Evolutionary conservation across 2,113 vertebrate genomes (phyloP), one percentile per base, ranked within the genome.

Genomic region (Pluvianellus socialis): DNA sequence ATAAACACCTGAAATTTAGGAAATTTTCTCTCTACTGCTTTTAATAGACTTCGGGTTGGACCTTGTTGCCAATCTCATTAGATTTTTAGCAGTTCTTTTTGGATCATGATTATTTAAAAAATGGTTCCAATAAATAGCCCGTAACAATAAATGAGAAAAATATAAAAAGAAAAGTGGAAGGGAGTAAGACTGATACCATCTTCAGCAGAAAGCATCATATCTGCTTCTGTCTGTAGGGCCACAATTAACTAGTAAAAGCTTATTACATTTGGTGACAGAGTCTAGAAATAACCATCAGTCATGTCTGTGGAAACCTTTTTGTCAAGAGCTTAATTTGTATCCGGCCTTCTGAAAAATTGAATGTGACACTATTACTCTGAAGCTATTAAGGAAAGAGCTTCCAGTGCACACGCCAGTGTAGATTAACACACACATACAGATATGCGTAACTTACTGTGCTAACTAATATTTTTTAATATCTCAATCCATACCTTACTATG

Each of bases 121-220:
- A 10, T 3, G 0, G 42, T 84, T 72, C 81, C 28, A 67, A 77
- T 79, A 96, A 86, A 92, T 38, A 94, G 52, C 76, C 76, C 55
- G 58, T 65, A 85, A 71, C 58, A 89, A 95, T 40, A 95, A 95
- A 94, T 74, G 68, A 94, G 73, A 93, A 75, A 94, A 77, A 97
- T 18, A 26, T 14, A 28, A 63, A 49, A 79, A 89, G 81, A 63
- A 74, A 75, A 61, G 84, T 95, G 44, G 3, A 86, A 96, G 89
- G 86, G 73, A 94, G 95, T 52, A 42, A 90, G 63, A 95, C 5
- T 45, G 17, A 79, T 62, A 50, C 56, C 52, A 49, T 88, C 45
- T 93, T 88, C 44, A 81, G 66, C 79, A 94, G 86, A 90, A 95
- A 75, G 47, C 14, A 50, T 68, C 42, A 4, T 21, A 79, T 40